Base-by-base conservation (phyloP, 2,797 vertebrate genomes). In the Orientallactaga sibirica region DNA sequence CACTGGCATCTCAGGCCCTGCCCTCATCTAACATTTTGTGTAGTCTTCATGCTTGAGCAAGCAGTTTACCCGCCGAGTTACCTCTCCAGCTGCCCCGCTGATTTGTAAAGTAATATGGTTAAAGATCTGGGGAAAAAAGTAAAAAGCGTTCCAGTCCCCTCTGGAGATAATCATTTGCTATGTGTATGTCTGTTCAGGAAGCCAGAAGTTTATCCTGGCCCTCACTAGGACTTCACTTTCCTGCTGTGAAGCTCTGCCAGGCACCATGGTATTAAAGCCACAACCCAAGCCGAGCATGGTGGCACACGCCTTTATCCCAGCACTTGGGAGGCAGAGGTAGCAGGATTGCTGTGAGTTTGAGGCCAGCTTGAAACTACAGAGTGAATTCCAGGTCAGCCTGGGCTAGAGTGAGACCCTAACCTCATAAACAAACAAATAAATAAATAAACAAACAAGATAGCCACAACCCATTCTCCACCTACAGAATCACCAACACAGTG, bases 31-130 rank as follows among this genome's bases (percentile, higher is more conserved):
- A 7, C 48, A 48, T 48, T 48, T 48, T 7, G 48, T 48, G 48
- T 48, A 10, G 48, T 48, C 48, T 48, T 48, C 48, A 8, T 48
- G 48, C 48, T 10, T 48, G 5, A 10, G 48, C 48, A 48, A 48
- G 48, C 10, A 48, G 48, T 48, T 48, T 48, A 48, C 10, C 48
- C 48, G 10, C 64, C 48, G 41, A 20, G 20, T 29, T 7, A 68
- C 20, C 67, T 70, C 41, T 6, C 64, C 27, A 33, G 52, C 16
- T 4, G 74, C 12, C 52, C 29, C 52, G 20, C 5, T 58, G 25
- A 73, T 88, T 88, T 74, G 33, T 73, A 88, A 67, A 74, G 8
- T 81, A 93, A 27, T 64, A 15, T 67, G 20, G 33, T 68, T 93
- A 61, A 88, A 48, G 90, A 88, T 74, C 16, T 22, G 19, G 41